These are phyloP conservation scores for Panthera tigris DNA, from an alignment of 2,113 vertebrate genomes.

Conservation along the genomic window DNA sequence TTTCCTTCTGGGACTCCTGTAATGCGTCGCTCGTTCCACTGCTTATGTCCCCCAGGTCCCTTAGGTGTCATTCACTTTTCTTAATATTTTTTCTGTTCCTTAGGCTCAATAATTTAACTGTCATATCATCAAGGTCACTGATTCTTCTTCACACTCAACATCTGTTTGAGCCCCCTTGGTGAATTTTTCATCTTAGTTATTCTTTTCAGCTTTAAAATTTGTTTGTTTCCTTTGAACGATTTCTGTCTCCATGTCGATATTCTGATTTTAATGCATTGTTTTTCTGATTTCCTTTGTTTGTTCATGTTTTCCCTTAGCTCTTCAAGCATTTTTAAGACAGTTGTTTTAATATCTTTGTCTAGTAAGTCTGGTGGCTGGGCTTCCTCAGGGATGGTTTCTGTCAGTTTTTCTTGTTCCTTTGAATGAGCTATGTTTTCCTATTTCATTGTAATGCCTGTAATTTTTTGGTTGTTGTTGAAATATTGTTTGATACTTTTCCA, in stretches of 20 bases:
- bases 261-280: neutral
- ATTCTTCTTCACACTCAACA: neutral
- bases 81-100: neutral
- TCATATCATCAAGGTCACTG: neutral
- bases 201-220: neutral
- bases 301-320: neutral
- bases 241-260: neutral
- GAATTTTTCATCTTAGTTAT: neutral
- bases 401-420: neutral
- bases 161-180: neutral
- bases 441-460: neutral
- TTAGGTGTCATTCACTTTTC: neutral
- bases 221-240: neutral
- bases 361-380: neutral
- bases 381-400: neutral
- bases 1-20: neutral
- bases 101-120: neutral
- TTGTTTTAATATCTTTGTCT: neutral
- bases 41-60: neutral
- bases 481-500: neutral
- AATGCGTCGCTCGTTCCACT: neutral
- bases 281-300: constrained; percentile 11
- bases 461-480: neutral
- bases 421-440: neutral
- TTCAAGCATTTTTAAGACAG: neutral